phyloP scores from a whole-genome alignment of 2,888 invertebrate genomes.

The Drosophila austrosaltans region DNA sequence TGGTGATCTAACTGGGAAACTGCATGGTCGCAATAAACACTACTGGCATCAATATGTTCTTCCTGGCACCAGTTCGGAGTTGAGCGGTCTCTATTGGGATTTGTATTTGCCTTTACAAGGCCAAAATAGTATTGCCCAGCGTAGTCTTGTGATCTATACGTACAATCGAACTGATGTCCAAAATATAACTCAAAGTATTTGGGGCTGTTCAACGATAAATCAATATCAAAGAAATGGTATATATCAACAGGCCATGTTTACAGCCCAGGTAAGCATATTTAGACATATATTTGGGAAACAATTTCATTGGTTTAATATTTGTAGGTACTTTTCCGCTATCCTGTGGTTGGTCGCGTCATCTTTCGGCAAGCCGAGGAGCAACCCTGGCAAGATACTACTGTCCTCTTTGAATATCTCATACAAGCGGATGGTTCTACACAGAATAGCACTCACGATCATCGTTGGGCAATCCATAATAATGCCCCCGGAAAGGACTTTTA shows the following conservation, averaged over 20 bases:
- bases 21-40: conserved; percentile 89
- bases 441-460: conserved; percentile 89
- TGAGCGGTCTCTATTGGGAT: conserved; percentile 92
- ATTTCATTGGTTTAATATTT: background rate
- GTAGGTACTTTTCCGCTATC: conserved; percentile 92
- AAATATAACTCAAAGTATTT: conserved; percentile 78
- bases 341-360: conserved; percentile 92
- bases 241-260: conserved; percentile 89
- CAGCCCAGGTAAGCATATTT: conserved; percentile 87
- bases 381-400: conserved; percentile 92
- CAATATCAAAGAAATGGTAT: conserved; percentile 87
- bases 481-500: conserved; percentile 94
- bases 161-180: conserved; percentile 75
- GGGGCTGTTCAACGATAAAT: conserved; percentile 87
- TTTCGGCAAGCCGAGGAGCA: conserved; percentile 91
- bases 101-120: conserved; percentile 93
- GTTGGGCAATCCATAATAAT: conserved; percentile 92
- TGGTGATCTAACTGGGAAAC: conserved; percentile 95
- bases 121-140: conserved; percentile 89
- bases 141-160: conserved; percentile 86
- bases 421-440: conserved; percentile 93
- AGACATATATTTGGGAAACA: no score
- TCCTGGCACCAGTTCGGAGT: conserved; percentile 88
- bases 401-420: conserved; percentile 92
- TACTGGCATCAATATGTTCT: conserved; percentile 88